These are phyloP conservation scores for Allygus modestus DNA, from an alignment of 2,888 invertebrate genomes.

Conservation along the genomic window DNA sequence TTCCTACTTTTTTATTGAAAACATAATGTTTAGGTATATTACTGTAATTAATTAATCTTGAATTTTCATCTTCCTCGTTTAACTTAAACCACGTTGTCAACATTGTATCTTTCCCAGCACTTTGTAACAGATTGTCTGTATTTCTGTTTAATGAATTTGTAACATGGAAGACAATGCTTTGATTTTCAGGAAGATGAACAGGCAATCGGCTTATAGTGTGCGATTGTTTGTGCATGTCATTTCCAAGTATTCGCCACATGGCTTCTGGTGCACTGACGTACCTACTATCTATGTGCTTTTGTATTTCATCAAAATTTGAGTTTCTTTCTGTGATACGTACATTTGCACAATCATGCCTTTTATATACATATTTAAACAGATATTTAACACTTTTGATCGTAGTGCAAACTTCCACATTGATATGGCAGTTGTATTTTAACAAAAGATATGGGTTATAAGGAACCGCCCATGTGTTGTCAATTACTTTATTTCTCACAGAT, in stretches of 20 bases:
- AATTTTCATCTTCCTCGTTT: background rate
- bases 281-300: constrained; percentile 28
- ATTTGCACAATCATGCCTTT: constrained; percentile 9
- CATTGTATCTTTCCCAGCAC: constrained; percentile 1
- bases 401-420: constrained; percentile 25
- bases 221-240: constrained; percentile 37
- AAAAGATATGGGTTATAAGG: constrained; percentile 63
- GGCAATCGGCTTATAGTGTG: constrained; percentile 29
- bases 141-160: background rate
- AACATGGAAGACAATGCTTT: background rate
- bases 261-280: constrained; percentile 57
- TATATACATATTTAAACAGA: background rate
- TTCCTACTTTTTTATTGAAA: background rate
- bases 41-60: background rate
- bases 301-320: background rate
- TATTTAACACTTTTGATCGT: background rate
- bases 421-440: constrained; percentile 6
- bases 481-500: background rate
- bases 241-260: constrained; percentile 28
- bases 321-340: constrained; percentile 11
- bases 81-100: constrained; percentile 24
- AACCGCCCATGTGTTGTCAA: constrained; percentile 68
- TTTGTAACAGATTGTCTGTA: background rate
- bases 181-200: constrained; percentile 43
- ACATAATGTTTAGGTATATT: background rate